Evolutionary conservation across 1,140 invertebrate species (phyloP), one percentile per base, ranked within the genome.

Genomic region (Melanaphis sacchari): DNA sequence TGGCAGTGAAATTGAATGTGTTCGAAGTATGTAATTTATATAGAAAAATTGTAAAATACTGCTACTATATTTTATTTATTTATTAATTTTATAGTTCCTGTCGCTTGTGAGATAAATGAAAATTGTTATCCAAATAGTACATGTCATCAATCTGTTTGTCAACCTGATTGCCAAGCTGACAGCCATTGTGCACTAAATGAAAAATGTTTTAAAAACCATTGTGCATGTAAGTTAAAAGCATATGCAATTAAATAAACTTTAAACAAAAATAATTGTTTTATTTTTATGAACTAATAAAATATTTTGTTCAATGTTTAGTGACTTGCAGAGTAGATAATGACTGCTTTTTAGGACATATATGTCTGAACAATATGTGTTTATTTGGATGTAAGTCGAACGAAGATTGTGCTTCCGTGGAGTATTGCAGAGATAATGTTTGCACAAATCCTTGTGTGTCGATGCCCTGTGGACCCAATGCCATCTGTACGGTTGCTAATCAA

Each of bases 281-380:
- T n/a, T 82, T 66, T n/a, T n/a, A 40, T 76, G 18, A n/a, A 41
- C 89, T 90, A 90, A 90, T 38, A n/a, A 26, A 89, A 22, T 89
- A 22, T 89, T n/a, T 76, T 54, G 8, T 43, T 4, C 66, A 84
- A 38, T 38, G 24, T 93, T 90, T 95, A 97, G 97, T 98, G 46
- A 98, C 98, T 5, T 99, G 98, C 94, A 96, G 97, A 90, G 96
- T 98, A 2, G 98, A 98, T 94, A 98, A 98, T 94, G 98, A 99
- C 94, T 99, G 98, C 94, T 98, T 98, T 41, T 95, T 98, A 24
- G 98, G 98, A 24, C 98, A 99, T 94, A 98, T 98, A 94, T 99
- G 98, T 94, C 95, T 98, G 46, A 96, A 97, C 94, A 98, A 98
- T 94, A 97, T 97, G 95, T 99, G 98, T 94, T 96, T 97, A 88